These are phyloP conservation scores for Chymomyza fuscimana DNA, from an alignment of 2,888 invertebrate species.

Conservation along the genomic window DNA sequence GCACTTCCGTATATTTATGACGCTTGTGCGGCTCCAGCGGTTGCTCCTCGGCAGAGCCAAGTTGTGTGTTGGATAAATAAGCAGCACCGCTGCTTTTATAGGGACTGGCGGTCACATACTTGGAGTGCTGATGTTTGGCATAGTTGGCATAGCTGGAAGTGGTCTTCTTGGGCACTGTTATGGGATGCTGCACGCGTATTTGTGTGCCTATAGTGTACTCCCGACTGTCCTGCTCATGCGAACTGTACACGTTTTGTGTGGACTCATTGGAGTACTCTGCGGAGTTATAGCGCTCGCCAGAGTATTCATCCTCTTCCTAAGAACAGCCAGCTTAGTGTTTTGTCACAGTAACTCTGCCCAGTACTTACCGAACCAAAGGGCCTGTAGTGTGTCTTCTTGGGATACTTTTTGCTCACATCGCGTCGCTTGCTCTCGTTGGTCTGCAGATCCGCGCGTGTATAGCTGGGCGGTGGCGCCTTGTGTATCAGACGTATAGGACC, in stretches of 20 bases:
- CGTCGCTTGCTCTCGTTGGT: constrained; percentile 71
- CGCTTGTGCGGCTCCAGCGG: constrained; percentile 46
- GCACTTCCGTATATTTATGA: constrained; percentile 59
- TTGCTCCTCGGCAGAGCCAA: constrained; percentile 52
- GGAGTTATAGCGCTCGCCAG: constrained; percentile 67
- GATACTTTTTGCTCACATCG: constrained; percentile 54
- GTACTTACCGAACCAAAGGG: constrained; percentile 66
- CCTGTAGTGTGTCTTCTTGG: constrained; percentile 66
- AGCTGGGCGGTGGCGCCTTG: constrained; percentile 46
- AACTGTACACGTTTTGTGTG: constrained; percentile 31
- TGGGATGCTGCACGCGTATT: constrained; percentile 76
- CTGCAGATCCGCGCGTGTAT: constrained; percentile 57
- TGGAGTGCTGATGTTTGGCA: constrained; percentile 54
- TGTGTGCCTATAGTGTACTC: constrained; percentile 77
- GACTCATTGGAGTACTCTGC: constrained; percentile 69
- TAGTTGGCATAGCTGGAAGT: constrained; percentile 38
- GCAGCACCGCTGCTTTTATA: constrained; percentile 48
- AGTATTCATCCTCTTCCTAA: constrained; percentile 74
- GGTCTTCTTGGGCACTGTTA: constrained; percentile 68
- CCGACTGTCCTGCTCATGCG: constrained; percentile 66
- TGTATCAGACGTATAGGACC: constrained; percentile 50
- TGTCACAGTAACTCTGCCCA: too few species aligned
- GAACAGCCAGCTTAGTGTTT: background rate
- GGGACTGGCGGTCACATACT: constrained; percentile 54
- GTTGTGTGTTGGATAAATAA: constrained; percentile 45